Evolutionary conservation across 2,113 vertebrate species (phyloP).

Genomic region (Todiramphus chloris): DNA sequence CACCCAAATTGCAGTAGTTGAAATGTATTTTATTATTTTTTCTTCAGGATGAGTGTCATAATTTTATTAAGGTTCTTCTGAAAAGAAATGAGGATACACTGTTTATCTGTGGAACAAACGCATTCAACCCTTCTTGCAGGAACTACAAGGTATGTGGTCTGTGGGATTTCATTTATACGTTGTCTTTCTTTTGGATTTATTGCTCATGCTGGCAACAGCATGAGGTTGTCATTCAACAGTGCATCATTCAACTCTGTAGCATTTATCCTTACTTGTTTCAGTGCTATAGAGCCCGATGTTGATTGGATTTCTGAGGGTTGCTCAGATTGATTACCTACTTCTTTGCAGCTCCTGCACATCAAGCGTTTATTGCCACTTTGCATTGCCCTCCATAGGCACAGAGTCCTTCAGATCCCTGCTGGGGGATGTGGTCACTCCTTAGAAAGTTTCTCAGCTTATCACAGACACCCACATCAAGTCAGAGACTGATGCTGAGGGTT

Average conservation of each 20-base stretch:
- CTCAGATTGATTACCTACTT: not conserved
- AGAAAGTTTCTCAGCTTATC: not conserved
- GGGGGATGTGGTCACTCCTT: not conserved
- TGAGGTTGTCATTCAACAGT: not conserved
- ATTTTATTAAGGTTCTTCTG: constrained; percentile 98
- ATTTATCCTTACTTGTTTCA: not conserved
- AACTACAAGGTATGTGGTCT: constrained; percentile 88
- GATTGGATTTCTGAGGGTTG: not conserved
- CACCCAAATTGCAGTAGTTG: not conserved
- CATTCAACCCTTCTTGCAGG: constrained; percentile 96
- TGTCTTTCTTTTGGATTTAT: not conserved
- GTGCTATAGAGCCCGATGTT: not conserved
- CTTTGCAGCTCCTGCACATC: not conserved
- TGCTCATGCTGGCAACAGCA: not conserved
- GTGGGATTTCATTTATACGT: not conserved
- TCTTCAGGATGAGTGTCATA: constrained; percentile 96
- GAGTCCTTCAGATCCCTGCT: not conserved
- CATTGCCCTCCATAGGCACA: not conserved
- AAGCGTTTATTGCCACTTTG: not conserved
- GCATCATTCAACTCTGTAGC: not conserved
- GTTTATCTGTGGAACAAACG: constrained; percentile 98
- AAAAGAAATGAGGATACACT: constrained; percentile 92
- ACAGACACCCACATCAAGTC: not conserved
- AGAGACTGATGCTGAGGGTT: not conserved
- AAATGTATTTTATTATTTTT: constrained; percentile 48